A percentile compares a stretch with the other conserved stretches of the same genome.
Conservation (phyloP, 2,888 invertebrate species). For the Hypomecis punctinalis region DNA sequence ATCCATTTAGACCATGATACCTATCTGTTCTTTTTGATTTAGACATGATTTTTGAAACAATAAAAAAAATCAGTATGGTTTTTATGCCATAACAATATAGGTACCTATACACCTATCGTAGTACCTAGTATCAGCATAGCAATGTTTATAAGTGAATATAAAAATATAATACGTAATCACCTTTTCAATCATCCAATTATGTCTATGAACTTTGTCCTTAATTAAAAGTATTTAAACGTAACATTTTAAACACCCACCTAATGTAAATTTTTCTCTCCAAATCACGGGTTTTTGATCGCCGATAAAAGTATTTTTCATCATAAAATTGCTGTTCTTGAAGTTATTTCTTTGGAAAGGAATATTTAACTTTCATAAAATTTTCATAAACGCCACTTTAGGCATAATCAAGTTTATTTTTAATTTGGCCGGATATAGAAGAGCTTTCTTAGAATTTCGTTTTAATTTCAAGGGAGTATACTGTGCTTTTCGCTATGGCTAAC, state of each 20-base stretch:
- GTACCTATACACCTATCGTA: too few species aligned
- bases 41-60: too few species aligned
- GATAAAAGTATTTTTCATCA: constrained; percentile 13
- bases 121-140: too few species aligned
- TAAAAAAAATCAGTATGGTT: too few species aligned
- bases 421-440: constrained; percentile 46
- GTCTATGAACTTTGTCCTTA: constrained; percentile 1
- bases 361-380: constrained; percentile 30
- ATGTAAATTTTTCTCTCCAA: neutral
- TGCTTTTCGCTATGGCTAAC: neutral
- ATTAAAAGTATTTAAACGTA: neutral
- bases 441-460: constrained; percentile 51
- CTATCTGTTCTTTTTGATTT: too few species aligned
- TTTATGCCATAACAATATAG: too few species aligned
- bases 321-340: constrained; percentile 9
- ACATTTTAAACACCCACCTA: neutral
- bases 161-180: too few species aligned
- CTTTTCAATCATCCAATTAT: neutral
- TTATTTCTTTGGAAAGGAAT: neutral
- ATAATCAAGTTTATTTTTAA: constrained; percentile 60
- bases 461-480: constrained; percentile 40
- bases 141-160: too few species aligned
- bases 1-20: too few species aligned
- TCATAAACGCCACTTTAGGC: constrained; percentile 46
- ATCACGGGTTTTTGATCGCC: constrained; percentile 9